A percentile compares a stretch with the other conserved stretches of the same genome.
These are phyloP conservation scores for Andricus curvator DNA, from an alignment of 2,888 invertebrate genomes.

Conservation along the genomic window DNA sequence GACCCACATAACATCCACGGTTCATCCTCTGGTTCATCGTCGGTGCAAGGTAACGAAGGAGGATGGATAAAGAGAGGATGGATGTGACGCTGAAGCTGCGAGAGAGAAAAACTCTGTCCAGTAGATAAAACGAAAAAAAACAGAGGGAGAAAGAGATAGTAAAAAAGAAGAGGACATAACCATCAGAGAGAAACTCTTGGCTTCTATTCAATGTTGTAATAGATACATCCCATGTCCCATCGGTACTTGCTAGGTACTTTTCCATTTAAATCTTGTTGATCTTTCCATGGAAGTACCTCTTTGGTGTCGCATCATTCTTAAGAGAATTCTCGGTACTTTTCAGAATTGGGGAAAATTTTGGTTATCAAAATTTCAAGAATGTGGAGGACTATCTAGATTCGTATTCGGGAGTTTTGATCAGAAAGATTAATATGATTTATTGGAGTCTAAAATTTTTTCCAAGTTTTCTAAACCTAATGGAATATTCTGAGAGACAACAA, in stretches of 20 bases:
- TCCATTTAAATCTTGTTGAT: slow-evolving; percentile 17
- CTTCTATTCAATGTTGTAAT: slow-evolving; percentile 42
- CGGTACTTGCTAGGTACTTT: slow-evolving; percentile 15
- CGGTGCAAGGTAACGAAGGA: slow-evolving; percentile 41
- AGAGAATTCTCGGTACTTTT: neutral
- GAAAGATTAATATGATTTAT: no score
- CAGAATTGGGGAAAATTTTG: neutral
- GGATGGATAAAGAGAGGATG: neutral
- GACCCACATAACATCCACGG: slow-evolving; percentile 72
- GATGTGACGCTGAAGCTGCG: slow-evolving; percentile 44
- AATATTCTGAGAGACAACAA: no score
- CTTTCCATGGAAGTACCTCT: slow-evolving; percentile 1
- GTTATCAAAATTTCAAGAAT: no score
- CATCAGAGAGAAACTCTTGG: slow-evolving; percentile 7
- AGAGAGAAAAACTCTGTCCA: slow-evolving; percentile 39
- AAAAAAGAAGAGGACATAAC: neutral
- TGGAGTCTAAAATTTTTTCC: no score
- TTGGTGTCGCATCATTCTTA: neutral
- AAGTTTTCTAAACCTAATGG: no score
- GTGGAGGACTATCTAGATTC: no score
- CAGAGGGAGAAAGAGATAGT: slow-evolving; percentile 36
- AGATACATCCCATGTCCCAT: slow-evolving; percentile 29
- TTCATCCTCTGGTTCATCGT: slow-evolving; percentile 23
- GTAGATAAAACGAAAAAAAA: slow-evolving; percentile 33
- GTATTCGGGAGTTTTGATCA: no score